Evolutionary conservation across 2,113 vertebrate species (phyloP).

Genomic region (Anser cygnoides): DNA sequence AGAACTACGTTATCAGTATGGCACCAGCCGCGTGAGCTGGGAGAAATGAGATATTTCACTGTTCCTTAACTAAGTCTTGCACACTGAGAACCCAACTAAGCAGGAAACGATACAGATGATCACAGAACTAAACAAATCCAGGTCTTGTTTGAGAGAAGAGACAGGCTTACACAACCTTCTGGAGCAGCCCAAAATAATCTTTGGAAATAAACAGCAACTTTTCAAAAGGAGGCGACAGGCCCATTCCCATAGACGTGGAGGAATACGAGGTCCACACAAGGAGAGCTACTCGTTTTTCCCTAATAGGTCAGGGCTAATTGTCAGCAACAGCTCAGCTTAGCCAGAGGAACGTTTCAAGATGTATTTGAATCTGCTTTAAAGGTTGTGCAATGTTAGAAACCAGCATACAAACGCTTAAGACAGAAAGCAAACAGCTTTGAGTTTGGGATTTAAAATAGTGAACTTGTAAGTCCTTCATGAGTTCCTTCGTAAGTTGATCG

Average conservation of each 20-base stretch:
- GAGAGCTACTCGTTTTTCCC: not conserved
- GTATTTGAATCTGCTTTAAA: not conserved
- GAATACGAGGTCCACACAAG: rapidly evolving
- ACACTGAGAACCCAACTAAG: not conserved
- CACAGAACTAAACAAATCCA: not conserved
- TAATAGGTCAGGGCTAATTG: not conserved
- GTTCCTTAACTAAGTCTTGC: not conserved
- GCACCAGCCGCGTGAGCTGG: not conserved
- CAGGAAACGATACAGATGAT: not conserved
- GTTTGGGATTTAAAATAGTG: not conserved
- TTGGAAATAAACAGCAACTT: not conserved
- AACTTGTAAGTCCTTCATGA: not conserved
- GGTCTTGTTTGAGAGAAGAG: not conserved
- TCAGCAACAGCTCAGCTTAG: not conserved
- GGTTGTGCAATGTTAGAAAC: not conserved
- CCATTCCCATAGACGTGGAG: not conserved
- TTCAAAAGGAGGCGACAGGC: not conserved
- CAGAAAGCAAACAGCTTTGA: not conserved
- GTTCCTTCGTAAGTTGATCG: not conserved
- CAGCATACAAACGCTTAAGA: rapidly evolving
- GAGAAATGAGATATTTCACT: not conserved
- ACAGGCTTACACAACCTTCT: rapidly evolving
- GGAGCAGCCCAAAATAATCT: not conserved
- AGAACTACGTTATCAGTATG: not conserved
- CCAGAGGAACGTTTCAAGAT: not conserved